Evolutionary conservation across 2,797 vertebrate species (phyloP), one percentile per base, ranked within the genome.

Genomic region (Mus spretus): DNA sequence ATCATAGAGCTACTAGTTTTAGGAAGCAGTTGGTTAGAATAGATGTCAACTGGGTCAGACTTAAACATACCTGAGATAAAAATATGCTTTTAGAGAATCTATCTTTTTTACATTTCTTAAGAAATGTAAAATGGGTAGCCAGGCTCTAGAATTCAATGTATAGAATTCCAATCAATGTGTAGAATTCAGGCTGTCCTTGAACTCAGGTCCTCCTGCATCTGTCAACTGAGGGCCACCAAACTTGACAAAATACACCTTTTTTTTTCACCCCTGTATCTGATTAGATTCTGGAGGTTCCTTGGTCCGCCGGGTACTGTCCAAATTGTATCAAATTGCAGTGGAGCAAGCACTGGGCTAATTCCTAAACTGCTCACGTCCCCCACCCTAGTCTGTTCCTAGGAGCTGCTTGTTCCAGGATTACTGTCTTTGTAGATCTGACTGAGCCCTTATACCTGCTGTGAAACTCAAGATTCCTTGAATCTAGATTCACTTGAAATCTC

Each of bases 351-450:
- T 20, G 53, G 72, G 63, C 79, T 86, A n/a, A 90, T 89, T 94
- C 67, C 24, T 53, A 92, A 72, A 26, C 37, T 72, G 59, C 80
- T 89, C 96, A 24, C 84, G 19, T 82, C 92, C 85, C 55, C n/a
- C 80, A 50, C 8, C 1, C 57, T 81, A 3, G 31, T 72, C 72
- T 86, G 19, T 63, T 90, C 78, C 34, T 53, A 77, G 31, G 88
- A 59, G 72, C 11, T n/a, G 70, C 94, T 78, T 65, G 9, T 81
- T 88, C 91, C 53, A 19, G 44, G 82, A 77, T 80, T 96, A 50
- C 50, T 94, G 74, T 90, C 84, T 94, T 72, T 78, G 94, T 90
- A 90, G 90, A 19, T 75, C 90, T 93, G 94, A 44, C 82, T 22
- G 80, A 93, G 89, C 53, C 79, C 81, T 53, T 22, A n/a, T 81